These are phyloP conservation scores for Paelopatides confundens DNA, from an alignment of 53 echinoderm and acorn worm species.

Conservation along the genomic window DNA sequence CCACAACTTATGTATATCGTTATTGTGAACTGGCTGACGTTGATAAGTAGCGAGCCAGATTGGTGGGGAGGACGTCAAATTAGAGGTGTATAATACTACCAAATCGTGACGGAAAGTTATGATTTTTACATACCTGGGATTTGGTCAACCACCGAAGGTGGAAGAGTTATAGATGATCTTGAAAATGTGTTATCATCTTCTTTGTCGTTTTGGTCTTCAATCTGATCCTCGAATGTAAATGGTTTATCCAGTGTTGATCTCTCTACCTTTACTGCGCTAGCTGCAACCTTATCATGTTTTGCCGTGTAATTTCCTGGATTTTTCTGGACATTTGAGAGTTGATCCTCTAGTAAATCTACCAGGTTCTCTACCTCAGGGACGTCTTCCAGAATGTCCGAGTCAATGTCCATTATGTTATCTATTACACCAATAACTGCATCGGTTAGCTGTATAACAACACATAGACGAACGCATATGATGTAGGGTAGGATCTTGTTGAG, in stretches of 20 bases:
- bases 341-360: neutral
- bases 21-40: too few relatives aligned
- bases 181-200: neutral
- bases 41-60: too few relatives aligned
- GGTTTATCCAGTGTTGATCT: neutral
- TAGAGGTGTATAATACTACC: too few relatives aligned
- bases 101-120: too few relatives aligned
- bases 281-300: neutral
- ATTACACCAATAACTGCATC: neutral
- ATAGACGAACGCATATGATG: too few relatives aligned
- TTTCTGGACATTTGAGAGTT: neutral
- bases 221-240: neutral
- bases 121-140: neutral
- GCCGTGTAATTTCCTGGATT: neutral
- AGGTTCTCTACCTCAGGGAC: neutral
- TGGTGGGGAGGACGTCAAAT: too few relatives aligned
- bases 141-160: neutral
- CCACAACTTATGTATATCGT: too few relatives aligned
- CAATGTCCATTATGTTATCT: neutral
- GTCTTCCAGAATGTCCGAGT: neutral
- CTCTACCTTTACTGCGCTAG: neutral
- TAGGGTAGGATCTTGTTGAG: too few relatives aligned
- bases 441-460: slow-evolving; percentile 3
- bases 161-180: neutral
- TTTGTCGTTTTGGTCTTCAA: neutral